Evolutionary conservation across 2,797 vertebrate species (phyloP).

Genomic region (Sebastes baramenuke): DNA sequence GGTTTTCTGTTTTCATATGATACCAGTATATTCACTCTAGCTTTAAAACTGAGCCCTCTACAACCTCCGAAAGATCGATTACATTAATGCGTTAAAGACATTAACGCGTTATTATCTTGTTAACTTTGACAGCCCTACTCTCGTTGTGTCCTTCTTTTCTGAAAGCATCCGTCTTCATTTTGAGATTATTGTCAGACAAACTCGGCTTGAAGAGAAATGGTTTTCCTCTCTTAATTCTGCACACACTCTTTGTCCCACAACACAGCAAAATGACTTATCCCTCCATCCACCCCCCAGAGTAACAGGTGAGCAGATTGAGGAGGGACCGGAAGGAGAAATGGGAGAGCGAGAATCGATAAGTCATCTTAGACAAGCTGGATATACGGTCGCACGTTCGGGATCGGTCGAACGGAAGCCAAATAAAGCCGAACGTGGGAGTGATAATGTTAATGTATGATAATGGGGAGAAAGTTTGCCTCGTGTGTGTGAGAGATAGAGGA

Average conservation of each 20-base stretch:
- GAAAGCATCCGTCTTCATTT: conserved; percentile 30
- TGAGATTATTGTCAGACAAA: background rate
- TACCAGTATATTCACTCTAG: too few relatives aligned
- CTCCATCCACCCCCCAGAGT: conserved; percentile 35
- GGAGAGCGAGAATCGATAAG: conserved; percentile 77
- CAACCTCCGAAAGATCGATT: too few relatives aligned
- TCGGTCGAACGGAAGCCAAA: conserved; percentile 48
- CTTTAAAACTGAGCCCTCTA: too few relatives aligned
- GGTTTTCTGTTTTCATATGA: too few relatives aligned
- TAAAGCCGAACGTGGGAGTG: conserved; percentile 48
- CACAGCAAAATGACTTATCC: conserved; percentile 29
- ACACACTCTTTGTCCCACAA: conserved; percentile 16
- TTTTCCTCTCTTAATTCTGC: conserved; percentile 31
- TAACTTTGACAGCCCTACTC: background rate
- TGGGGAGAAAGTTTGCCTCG: conserved; percentile 30
- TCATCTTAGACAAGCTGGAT: conserved; percentile 74
- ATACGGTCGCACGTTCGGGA: conserved; percentile 58
- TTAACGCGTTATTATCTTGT: background rate
- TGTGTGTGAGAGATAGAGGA: conserved; percentile 16
- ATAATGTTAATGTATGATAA: conserved; percentile 66
- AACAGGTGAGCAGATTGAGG: conserved; percentile 69
- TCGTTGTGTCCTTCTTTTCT: background rate
- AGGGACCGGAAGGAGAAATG: conserved; percentile 53
- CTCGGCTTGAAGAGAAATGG: background rate
- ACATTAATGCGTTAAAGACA: too few relatives aligned